Base-by-base conservation (phyloP, 2,888 invertebrate genomes). In the Aspidapion aeneum region DNA sequence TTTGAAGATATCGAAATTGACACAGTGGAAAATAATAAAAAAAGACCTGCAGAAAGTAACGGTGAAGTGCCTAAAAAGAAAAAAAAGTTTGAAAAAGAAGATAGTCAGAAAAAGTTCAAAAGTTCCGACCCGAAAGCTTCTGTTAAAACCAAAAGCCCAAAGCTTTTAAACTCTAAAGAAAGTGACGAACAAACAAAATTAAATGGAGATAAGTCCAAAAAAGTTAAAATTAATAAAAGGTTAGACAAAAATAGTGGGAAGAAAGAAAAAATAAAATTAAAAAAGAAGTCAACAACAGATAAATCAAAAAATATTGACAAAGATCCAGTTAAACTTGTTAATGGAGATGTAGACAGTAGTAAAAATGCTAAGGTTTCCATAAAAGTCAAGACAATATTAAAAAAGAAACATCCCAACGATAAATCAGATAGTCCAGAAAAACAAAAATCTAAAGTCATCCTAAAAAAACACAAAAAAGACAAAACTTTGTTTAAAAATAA, bases 1-100 rank as follows among this genome's bases (percentile, higher is more conserved):
- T 61, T 65, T 20, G 79, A 76, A 58, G 75, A 73, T 62, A 72
- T 70, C 57, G 57, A 58, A n/a, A n/a, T n/a, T n/a, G n/a, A n/a
- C n/a, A n/a, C n/a, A n/a, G n/a, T n/a, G n/a, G 63, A 64, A 54
- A 61, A 21, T 57, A 7, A 35, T 3, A 35, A 35, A 35, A 35
- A 35, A 35, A 35, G 35, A 12, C 35, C 35, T 35, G 35, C 35
- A 12, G 12, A 3, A 7, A 7, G 12, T 12, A 12, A 35, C 12
- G 12, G 12, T 35, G 12, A 35, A 35, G 35, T 35, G 3, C 35
- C 35, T 7, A 35, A 35, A 49, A 9, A 61, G 57, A 17, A 61
- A 35, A 57, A 57, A 56, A 21, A 57, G 18, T 51, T 58, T 16
- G 50, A 65, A 22, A 57, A 35, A 55, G 55, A 35, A 21, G 21